phyloP scores from a whole-genome alignment of 2,113 vertebrate genomes.

The Excalfactoria chinensis region DNA sequence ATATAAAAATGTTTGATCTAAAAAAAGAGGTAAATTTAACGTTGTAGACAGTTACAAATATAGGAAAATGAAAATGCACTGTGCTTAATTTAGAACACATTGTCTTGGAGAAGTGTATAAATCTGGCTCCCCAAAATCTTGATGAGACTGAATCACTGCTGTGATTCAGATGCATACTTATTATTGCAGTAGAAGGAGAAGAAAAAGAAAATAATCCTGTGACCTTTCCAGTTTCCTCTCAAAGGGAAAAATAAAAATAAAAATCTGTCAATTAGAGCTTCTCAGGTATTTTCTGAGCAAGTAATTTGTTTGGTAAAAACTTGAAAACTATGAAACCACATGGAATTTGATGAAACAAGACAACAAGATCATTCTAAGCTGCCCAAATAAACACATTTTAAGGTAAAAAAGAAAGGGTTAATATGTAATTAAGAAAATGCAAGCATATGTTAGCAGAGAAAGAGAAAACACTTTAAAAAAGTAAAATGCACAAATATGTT shows the following conservation, averaged over 20 bases:
- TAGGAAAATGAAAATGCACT: neutral
- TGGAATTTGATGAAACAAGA: neutral
- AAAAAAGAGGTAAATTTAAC: neutral
- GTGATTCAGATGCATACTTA: neutral
- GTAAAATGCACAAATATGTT: neutral
- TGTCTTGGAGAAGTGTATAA: neutral
- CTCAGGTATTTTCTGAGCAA: neutral
- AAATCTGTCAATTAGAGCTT: neutral
- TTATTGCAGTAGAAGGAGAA: neutral
- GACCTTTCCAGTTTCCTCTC: neutral
- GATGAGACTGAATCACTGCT: neutral
- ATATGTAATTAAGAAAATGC: neutral
- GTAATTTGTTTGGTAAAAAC: neutral
- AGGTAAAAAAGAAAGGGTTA: accelerated
- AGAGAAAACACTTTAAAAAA: neutral
- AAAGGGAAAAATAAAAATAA: neutral
- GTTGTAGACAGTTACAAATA: neutral
- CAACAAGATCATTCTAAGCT: neutral
- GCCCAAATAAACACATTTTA: neutral
- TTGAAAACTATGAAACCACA: neutral
- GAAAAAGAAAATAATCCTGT: neutral
- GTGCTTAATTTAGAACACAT: neutral
- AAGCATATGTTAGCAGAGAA: neutral
- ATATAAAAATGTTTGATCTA: neutral
- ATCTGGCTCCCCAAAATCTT: accelerated